A percentile compares a stretch with the other conserved stretches of the same genome.
These are phyloP conservation scores for Paradoxurus hermaphroditus DNA, from an alignment of 2,113 vertebrate species.

Conservation along the genomic window DNA sequence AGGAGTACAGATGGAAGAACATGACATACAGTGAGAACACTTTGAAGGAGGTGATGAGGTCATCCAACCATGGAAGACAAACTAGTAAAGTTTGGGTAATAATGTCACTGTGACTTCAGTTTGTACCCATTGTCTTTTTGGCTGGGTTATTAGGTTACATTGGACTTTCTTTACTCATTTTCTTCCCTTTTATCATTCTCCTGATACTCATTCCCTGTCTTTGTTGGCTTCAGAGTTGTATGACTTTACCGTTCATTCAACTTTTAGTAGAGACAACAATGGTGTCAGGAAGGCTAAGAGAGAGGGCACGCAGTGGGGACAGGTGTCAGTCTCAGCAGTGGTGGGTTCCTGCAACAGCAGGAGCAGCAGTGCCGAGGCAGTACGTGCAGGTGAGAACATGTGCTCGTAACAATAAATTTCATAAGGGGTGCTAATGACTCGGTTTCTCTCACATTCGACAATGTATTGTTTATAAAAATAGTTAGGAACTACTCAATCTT, in stretches of 20 bases:
- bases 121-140: neutral
- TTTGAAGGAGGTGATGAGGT: neutral
- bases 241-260: neutral
- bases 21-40: neutral
- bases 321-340: too few relatives aligned
- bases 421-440: neutral
- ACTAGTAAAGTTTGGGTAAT: neutral
- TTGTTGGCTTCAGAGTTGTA: neutral
- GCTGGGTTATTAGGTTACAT: neutral
- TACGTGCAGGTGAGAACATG: neutral
- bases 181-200: neutral
- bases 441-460: neutral
- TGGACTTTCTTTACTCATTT: neutral
- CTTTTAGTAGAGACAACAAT: neutral
- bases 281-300: neutral
- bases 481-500: neutral
- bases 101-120: neutral
- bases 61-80: neutral
- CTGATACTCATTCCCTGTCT: neutral
- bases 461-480: neutral
- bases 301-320: neutral
- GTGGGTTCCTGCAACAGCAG: too few relatives aligned
- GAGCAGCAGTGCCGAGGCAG: neutral
- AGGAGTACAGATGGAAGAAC: neutral
- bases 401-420: neutral